phyloP scores from a whole-genome alignment of 2,113 vertebrate genomes.

The Fulica atra region DNA sequence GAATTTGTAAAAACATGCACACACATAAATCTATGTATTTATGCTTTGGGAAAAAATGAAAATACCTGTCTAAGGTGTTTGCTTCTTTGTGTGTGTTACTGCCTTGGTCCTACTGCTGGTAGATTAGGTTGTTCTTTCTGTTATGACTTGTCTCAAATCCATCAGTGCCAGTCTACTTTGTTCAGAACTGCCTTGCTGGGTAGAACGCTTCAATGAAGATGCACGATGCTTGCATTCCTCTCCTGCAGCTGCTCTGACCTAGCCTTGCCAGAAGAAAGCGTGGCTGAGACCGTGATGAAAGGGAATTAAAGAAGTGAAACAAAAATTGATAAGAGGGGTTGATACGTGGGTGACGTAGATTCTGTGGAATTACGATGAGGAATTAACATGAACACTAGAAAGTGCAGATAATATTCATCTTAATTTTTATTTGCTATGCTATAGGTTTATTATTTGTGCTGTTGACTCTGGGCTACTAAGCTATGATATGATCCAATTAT shows the following conservation, averaged over 20 bases:
- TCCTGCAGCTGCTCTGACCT: neutral
- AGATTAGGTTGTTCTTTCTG: neutral
- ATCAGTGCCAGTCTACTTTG: neutral
- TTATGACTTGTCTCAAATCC: neutral
- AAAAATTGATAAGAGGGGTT: neutral
- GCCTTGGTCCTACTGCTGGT: neutral
- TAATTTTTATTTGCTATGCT: neutral
- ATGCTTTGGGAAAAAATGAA: neutral
- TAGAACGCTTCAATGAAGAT: fast-evolving
- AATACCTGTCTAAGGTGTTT: neutral
- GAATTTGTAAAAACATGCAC: neutral
- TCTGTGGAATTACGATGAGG: neutral
- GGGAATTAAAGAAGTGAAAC: neutral
- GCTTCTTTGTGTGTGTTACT: neutral
- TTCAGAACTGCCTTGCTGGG: neutral
- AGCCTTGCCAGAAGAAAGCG: neutral
- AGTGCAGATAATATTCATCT: neutral
- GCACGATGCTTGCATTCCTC: neutral
- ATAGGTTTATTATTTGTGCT: neutral
- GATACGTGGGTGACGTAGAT: neutral
- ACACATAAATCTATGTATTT: neutral
- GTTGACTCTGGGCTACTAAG: neutral
- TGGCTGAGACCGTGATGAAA: neutral
- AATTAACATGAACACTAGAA: neutral
- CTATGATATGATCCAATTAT: neutral